phyloP scores from a whole-genome alignment of 2,797 vertebrate species.

The Clarias laeviceps region DNA sequence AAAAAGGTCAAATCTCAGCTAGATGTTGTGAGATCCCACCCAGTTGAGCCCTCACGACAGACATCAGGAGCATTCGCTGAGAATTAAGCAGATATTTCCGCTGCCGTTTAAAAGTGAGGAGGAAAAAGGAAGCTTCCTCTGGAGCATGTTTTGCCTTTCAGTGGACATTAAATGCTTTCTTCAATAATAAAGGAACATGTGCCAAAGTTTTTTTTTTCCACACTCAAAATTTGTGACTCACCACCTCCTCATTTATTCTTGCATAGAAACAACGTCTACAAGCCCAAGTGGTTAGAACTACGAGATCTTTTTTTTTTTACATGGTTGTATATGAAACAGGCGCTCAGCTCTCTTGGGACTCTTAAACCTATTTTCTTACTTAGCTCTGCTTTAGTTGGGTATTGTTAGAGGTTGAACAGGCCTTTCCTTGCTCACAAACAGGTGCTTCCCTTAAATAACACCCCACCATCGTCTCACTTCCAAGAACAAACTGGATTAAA shows the following conservation, averaged over 20 bases:
- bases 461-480: constrained; percentile 45
- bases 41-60: neutral
- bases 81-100: constrained; percentile 54
- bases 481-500: constrained; percentile 34
- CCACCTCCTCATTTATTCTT: constrained; percentile 4
- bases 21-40: neutral
- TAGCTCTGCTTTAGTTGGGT: constrained; percentile 67
- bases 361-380: constrained; percentile 66
- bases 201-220: neutral
- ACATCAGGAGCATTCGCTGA: neutral
- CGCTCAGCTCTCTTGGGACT: constrained; percentile 51
- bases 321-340: neutral
- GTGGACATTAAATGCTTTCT: constrained; percentile 16
- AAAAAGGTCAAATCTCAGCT: neutral
- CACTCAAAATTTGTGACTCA: constrained; percentile 1
- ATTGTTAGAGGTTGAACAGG: constrained; percentile 67
- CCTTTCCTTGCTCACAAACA: constrained; percentile 73
- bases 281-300: neutral
- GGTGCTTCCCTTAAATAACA: constrained; percentile 73
- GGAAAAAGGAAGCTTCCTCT: constrained; percentile 45
- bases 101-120: constrained; percentile 13
- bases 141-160: constrained; percentile 26
- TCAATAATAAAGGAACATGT: constrained; percentile 19
- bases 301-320: constrained; percentile 53
- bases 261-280: neutral